These are phyloP conservation scores for Alviniconcha strummeri DNA, from an alignment of 2,888 invertebrate genomes.

Conservation along the genomic window DNA sequence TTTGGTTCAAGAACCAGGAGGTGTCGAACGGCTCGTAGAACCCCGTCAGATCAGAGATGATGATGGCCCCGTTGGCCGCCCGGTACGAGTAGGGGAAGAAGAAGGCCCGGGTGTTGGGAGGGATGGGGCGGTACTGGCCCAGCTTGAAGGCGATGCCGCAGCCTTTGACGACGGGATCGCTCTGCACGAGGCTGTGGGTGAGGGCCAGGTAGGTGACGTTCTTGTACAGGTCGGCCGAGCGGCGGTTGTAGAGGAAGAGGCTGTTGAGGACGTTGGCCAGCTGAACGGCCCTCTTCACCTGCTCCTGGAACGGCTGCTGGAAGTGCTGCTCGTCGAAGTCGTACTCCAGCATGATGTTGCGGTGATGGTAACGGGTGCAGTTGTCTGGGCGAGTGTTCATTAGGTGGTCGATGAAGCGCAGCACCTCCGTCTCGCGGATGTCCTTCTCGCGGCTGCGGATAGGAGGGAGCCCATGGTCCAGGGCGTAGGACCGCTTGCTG, in stretches of 20 bases:
- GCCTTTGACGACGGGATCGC: conserved; percentile 52
- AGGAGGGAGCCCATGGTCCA: conserved; percentile 10
- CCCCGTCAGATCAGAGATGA: conserved; percentile 42
- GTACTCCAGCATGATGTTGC: conserved; percentile 35
- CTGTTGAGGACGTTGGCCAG: conserved; percentile 52
- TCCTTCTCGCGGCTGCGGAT: conserved; percentile 19
- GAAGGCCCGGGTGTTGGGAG: conserved; percentile 9
- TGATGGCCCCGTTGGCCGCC: conserved; percentile 30
- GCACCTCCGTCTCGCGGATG: conserved; percentile 22
- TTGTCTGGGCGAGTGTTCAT: conserved; percentile 3
- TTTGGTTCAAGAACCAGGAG: conserved; percentile 40
- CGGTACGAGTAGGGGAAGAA: conserved; percentile 58
- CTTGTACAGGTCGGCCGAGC: conserved; percentile 37
- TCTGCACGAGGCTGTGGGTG: conserved; percentile 51
- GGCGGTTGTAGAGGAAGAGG: conserved; percentile 43
- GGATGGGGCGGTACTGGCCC: conserved; percentile 34
- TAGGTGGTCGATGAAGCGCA: conserved; percentile 32
- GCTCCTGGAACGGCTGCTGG: conserved; percentile 35
- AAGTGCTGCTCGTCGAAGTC: conserved; percentile 36
- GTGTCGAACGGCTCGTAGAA: conserved; percentile 39
- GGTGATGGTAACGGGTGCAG: conserved; percentile 9
- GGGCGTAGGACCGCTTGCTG: conserved; percentile 9
- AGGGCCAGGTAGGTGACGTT: conserved; percentile 48
- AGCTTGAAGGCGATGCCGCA: conserved; percentile 59
- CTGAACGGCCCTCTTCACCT: conserved; percentile 47